Evolutionary conservation across 1,140 invertebrate species (phyloP), one percentile per base, ranked within the genome.

Genomic region (Lordiphosa mommai): DNA sequence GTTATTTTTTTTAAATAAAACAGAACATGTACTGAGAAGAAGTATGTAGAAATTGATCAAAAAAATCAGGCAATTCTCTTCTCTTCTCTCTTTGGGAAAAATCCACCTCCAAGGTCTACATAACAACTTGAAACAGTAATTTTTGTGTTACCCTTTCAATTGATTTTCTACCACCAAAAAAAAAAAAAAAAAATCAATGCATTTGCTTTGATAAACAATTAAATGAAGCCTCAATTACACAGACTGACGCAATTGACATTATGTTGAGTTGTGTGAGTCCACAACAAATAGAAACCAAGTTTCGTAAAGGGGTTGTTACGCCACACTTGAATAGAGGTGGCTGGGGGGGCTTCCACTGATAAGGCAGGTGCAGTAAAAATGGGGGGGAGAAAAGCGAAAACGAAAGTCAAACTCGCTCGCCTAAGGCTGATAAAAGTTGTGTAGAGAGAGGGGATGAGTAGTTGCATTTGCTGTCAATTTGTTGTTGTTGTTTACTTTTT

Each of bases 161-260:
- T 48, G 16, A 16, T 7, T 10, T 51, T 43, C 27, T 8, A 6
- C 6, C 10, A 14, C 20, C 4, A 17, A 38, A 38, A 14, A 16
- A 38, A 7, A 8, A 12, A 16, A 38, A 17, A 38, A 38, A 14
- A 16, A 38, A 7, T 13, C 13, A 16, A 38, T 14, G 2, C 12
- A 5, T 3, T 38, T 38, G 2, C 23, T 27, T 61, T 41, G 29
- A 51, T 43, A 12, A 63, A 52, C 60, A 63, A 63, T 63, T 43
- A 37, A 63, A 17, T 64, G 47, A 41, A 30, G 23, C 37, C 30
- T 51, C 47, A 34, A 16, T 63, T 32, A 43, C 47, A 52, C 63
- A 52, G 36, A 17, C 58, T 73, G 72, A 76, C 72, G 33, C 72
- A 74, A 74, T 65, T 51, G 29, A 57, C 41, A 57, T 20, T 47